Conservation (phyloP, 2,113 vertebrate genomes). For the Elgaria multicarinata region DNA sequence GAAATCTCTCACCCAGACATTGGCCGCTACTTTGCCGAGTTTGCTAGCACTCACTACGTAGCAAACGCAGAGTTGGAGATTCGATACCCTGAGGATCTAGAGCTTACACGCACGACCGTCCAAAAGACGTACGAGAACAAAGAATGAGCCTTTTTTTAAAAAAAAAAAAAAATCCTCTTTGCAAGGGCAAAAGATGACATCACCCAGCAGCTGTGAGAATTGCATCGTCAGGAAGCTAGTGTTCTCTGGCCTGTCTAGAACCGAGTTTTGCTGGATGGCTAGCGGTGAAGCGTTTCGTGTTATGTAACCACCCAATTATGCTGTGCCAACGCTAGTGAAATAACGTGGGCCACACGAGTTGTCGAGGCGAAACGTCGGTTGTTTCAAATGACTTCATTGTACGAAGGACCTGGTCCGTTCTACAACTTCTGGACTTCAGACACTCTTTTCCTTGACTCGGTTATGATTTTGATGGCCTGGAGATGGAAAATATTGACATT, state of each 20-base stretch:
- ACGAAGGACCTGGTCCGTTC: constrained; percentile 25
- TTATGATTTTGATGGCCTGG: neutral
- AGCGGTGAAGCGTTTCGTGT: constrained; percentile 51
- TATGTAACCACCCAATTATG: neutral
- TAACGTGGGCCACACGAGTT: constrained; percentile 33
- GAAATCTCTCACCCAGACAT: constrained; percentile 95
- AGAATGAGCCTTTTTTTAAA: constrained; percentile 60
- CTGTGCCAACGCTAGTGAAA: constrained; percentile 55
- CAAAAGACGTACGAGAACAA: constrained; percentile 85
- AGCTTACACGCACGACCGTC: constrained; percentile 80
- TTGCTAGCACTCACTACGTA: constrained; percentile 84
- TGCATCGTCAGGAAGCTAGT: constrained; percentile 43
- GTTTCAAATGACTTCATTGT: constrained; percentile 48
- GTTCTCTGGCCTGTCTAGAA: constrained; percentile 57
- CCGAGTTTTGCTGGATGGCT: constrained; percentile 47
- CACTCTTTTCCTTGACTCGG: constrained; percentile 2
- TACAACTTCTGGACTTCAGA: neutral
- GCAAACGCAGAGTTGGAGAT: constrained; percentile 90
- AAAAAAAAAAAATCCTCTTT: no score
- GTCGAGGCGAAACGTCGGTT: constrained; percentile 50
- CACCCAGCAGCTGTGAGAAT: constrained; percentile 60
- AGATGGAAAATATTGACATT: constrained; percentile 6
- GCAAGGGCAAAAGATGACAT: neutral
- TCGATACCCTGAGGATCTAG: constrained; percentile 89
- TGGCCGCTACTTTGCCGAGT: constrained; percentile 94